phyloP scores from a whole-genome alignment of 2,113 vertebrate genomes.

The Carettochelys insculpta region DNA sequence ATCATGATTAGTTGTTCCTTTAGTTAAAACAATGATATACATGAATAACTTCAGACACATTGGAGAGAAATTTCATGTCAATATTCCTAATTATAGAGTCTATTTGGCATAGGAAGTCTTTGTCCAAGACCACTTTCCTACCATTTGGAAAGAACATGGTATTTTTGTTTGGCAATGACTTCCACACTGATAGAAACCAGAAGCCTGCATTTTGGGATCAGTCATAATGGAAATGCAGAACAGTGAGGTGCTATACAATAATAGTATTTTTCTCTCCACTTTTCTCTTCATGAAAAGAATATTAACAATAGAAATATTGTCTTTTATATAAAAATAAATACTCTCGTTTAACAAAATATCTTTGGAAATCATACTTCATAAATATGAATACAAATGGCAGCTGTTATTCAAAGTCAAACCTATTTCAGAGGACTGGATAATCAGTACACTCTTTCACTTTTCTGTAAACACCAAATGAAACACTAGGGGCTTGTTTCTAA shows the following conservation, averaged over 20 bases:
- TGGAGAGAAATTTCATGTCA: background rate
- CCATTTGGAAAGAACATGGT: background rate
- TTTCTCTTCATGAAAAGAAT: constrained; percentile 14
- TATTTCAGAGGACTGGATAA: constrained; percentile 56
- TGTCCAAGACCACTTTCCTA: background rate
- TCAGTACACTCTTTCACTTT: constrained; percentile 47
- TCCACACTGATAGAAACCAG: background rate
- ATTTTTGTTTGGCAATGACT: background rate
- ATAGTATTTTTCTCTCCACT: background rate
- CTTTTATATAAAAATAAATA: background rate
- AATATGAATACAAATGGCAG: constrained; percentile 53
- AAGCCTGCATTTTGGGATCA: background rate
- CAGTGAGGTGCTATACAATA: background rate
- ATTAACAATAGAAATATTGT: background rate
- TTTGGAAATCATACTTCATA: constrained; percentile 36
- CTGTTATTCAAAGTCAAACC: constrained; percentile 58
- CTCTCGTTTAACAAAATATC: constrained; percentile 15
- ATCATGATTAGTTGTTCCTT: background rate
- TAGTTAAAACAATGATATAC: background rate
- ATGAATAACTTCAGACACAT: background rate
- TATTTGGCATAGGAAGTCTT: background rate
- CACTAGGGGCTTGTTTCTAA: constrained; percentile 51
- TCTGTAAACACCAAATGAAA: constrained; percentile 63
- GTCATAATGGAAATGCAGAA: background rate
- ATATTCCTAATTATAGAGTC: background rate